Conservation (phyloP, 2,797 vertebrate genomes). For the Takifugu ocellatus region DNA sequence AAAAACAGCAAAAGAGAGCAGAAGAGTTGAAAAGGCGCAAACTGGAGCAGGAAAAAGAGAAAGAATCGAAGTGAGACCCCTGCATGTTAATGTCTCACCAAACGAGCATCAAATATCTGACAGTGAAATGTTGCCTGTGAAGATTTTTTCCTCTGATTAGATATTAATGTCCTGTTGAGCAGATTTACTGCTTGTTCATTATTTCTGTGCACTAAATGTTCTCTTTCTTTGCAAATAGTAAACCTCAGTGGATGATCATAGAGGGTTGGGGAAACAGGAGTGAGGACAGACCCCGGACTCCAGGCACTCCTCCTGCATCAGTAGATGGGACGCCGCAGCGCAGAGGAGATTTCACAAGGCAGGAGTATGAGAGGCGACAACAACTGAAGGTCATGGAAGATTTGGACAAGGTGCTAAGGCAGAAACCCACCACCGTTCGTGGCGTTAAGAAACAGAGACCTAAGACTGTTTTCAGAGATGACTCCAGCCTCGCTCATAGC, state of each 20-base stretch:
- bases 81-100: not conserved
- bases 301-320: conserved; percentile 63
- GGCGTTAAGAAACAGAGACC: conserved; percentile 83
- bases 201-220: not conserved
- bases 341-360: conserved; percentile 83
- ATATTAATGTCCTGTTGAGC: not conserved
- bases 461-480: conserved; percentile 87
- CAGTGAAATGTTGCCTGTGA: not conserved
- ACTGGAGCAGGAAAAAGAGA: conserved; percentile 83
- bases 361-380: conserved; percentile 84
- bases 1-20: conserved; percentile 86
- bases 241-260: conserved; percentile 76
- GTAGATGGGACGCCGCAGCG: conserved; percentile 73
- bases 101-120: not conserved
- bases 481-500: conserved; percentile 84
- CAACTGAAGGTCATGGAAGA: conserved; percentile 94
- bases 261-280: conserved; percentile 70
- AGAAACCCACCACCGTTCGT: conserved; percentile 80
- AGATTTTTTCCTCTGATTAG: conserved; percentile 3
- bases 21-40: conserved; percentile 84
- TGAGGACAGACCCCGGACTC: conserved; percentile 67
- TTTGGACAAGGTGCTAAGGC: conserved; percentile 86
- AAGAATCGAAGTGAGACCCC: conserved; percentile 78
- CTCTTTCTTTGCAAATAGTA: conserved; percentile 41
- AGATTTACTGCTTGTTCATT: not conserved